A percentile compares a stretch with the other conserved stretches of the same genome.
Conservation (phyloP, 2,113 vertebrate genomes). For the Oophaga pumilio region DNA sequence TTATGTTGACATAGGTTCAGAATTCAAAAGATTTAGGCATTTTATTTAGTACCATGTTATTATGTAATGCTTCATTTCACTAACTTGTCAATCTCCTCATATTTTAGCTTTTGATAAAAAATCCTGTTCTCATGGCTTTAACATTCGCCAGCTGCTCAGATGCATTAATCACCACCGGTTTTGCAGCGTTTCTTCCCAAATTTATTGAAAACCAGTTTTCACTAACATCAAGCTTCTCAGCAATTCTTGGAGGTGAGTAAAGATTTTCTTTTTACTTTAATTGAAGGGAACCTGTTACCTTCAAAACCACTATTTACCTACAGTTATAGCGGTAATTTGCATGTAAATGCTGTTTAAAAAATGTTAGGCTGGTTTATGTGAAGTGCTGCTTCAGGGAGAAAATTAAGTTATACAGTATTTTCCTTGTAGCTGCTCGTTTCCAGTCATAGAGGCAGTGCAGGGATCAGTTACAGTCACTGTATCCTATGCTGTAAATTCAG, state of each 20-base stretch:
- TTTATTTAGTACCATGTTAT: not conserved
- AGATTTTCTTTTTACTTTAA: not conserved
- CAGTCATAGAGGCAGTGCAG: too few species aligned
- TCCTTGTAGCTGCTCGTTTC: too few species aligned
- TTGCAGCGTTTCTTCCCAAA: conserved; percentile 82
- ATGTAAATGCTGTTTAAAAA: too few species aligned
- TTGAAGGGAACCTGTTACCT: too few species aligned
- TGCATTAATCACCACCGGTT: conserved; percentile 75
- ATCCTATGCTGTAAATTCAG: too few species aligned
- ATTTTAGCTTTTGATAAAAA: conserved; percentile 73
- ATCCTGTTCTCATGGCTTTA: conserved; percentile 78
- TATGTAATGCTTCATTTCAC: not conserved
- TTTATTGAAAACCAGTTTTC: conserved; percentile 82
- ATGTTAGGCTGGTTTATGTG: too few species aligned
- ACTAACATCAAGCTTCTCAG: conserved; percentile 73
- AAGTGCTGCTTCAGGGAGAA: too few species aligned
- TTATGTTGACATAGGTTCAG: not conserved
- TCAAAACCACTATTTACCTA: too few species aligned
- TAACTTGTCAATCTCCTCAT: not conserved
- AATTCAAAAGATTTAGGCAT: not conserved
- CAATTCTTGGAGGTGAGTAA: conserved; percentile 75
- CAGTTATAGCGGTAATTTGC: too few species aligned
- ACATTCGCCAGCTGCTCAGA: conserved; percentile 73
- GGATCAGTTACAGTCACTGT: too few species aligned
- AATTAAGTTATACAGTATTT: too few species aligned